Evolutionary conservation across 2,113 vertebrate species (phyloP).

Genomic region (Erpornis zantholeuca): DNA sequence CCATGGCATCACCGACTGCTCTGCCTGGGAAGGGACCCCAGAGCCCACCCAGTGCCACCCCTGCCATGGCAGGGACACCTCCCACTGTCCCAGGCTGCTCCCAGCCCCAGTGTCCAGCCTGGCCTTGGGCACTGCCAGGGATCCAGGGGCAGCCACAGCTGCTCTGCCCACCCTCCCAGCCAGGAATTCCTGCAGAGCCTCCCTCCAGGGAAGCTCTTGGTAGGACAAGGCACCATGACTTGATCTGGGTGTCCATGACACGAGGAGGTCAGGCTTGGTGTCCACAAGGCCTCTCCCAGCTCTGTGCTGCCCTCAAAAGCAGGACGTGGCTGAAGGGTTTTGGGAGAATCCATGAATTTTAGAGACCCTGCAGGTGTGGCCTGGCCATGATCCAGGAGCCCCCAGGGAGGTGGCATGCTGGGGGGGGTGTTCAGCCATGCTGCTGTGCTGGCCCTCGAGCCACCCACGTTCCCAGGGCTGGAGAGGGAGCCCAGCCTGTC

Average conservation of each 20-base stretch:
- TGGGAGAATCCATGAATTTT: background rate
- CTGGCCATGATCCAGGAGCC: background rate
- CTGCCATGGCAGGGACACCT: background rate
- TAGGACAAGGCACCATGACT: background rate
- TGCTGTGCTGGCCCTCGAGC: background rate
- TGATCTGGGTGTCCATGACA: background rate
- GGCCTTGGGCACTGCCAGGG: background rate
- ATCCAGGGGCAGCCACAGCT: background rate
- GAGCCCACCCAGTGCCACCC: background rate
- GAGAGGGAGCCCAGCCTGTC: background rate
- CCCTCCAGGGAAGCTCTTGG: background rate
- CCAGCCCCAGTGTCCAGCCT: background rate
- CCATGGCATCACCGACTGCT: rapidly evolving
- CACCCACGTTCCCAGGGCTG: rapidly evolving
- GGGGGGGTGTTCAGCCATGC: background rate
- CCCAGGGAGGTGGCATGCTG: background rate
- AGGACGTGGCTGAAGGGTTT: background rate
- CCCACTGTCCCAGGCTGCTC: background rate
- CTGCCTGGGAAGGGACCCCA: background rate
- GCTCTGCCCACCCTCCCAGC: background rate
- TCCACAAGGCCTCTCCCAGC: background rate
- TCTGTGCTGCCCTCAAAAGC: background rate
- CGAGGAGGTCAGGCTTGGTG: background rate
- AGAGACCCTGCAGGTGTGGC: background rate
- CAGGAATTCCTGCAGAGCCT: background rate